A percentile compares a stretch with the other conserved stretches of the same genome.
These are phyloP conservation scores for Miichthys miiuy DNA, from an alignment of 2,797 vertebrate species.

Conservation along the genomic window DNA sequence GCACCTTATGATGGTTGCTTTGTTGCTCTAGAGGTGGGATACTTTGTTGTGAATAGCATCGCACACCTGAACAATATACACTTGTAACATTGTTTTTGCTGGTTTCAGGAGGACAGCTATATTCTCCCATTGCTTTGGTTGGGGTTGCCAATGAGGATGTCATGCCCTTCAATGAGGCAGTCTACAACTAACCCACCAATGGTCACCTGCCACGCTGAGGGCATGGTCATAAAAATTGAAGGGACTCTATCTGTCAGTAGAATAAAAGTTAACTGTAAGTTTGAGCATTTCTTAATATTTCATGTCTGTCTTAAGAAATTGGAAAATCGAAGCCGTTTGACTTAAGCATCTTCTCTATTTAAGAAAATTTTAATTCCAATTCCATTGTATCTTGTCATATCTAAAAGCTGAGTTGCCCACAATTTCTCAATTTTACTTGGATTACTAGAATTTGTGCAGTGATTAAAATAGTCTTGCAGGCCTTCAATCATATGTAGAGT, in stretches of 20 bases:
- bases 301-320: not conserved
- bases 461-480: not conserved
- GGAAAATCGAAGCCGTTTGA: too few species aligned
- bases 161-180: slow-evolving; percentile 70
- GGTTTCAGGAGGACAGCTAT: slow-evolving; percentile 75
- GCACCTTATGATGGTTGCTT: slow-evolving; percentile 85
- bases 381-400: too few species aligned
- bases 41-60: not conserved
- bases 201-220: slow-evolving; percentile 78
- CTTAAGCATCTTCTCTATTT: too few species aligned
- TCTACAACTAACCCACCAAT: slow-evolving; percentile 67
- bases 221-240: slow-evolving; percentile 81
- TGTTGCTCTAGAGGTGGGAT: slow-evolving; percentile 75
- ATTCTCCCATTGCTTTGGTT: slow-evolving; percentile 79
- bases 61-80: not conserved
- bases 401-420: not conserved
- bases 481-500: not conserved
- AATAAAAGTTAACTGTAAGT: slow-evolving; percentile 80
- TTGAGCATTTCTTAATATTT: not conserved
- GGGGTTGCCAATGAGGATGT: slow-evolving; percentile 81
- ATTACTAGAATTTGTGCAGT: not conserved
- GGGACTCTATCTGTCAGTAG: slow-evolving; percentile 44
- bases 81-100: not conserved
- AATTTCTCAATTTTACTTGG: too few species aligned
- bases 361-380: not conserved